Evolutionary conservation across 2,888 invertebrate genomes (phyloP).

Genomic region (Strigamia crassipes): DNA sequence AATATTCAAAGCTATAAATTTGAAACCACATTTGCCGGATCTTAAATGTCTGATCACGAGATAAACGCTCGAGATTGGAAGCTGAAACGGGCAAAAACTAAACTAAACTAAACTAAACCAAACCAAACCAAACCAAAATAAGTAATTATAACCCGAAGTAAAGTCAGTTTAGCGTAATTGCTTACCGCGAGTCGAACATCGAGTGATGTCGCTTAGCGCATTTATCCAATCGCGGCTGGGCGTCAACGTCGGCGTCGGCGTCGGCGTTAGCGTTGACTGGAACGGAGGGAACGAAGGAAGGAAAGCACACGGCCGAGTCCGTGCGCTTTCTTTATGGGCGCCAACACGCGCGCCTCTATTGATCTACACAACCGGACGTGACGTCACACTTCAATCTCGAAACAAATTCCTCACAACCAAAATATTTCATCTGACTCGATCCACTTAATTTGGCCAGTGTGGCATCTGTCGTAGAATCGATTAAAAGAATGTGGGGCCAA

Average conservation of each 20-base stretch:
- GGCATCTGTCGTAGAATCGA: not conserved
- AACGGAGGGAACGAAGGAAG: not conserved
- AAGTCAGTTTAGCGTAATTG: too few species aligned
- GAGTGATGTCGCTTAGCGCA: not conserved
- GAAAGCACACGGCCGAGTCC: not conserved
- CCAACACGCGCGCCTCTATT: conserved; percentile 3
- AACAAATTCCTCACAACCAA: not conserved
- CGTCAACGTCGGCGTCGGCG: too few species aligned
- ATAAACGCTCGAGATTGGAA: not conserved
- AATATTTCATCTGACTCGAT: not conserved
- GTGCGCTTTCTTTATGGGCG: not conserved
- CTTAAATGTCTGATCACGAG: not conserved
- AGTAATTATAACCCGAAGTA: too few species aligned
- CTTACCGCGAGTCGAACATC: not conserved
- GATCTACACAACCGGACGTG: not conserved
- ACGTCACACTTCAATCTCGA: not conserved
- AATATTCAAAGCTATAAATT: not conserved
- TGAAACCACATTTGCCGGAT: not conserved
- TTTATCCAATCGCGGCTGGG: not conserved
- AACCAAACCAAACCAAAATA: too few species aligned
- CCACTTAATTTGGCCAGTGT: not conserved
- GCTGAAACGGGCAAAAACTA: too few species aligned
- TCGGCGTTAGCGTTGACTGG: too few species aligned
- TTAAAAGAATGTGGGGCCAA: not conserved
- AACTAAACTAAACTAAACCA: not conserved